phyloP scores from a whole-genome alignment of 2,797 vertebrate species.

The Sebastes jordani region DNA sequence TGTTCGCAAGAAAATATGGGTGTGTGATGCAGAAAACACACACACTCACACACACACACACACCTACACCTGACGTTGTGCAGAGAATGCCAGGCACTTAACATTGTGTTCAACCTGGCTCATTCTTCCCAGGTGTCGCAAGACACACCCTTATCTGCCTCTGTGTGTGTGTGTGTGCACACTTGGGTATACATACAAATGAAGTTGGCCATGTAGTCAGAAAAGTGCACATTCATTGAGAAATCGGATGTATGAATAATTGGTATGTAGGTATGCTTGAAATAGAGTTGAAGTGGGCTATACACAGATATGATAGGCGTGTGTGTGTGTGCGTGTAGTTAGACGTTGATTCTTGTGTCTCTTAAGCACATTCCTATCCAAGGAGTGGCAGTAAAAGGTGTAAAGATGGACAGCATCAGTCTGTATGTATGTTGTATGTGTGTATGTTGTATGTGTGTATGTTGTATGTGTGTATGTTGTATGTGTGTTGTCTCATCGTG shows the following conservation, averaged over 20 bases:
- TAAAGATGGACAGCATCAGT: not conserved
- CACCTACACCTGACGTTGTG: constrained; percentile 19
- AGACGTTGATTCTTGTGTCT: not conserved
- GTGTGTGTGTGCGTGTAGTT: not conserved
- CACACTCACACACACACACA: not conserved
- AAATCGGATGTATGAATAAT: constrained; percentile 14
- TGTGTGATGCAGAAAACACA: constrained; percentile 12
- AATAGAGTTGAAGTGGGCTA: not conserved
- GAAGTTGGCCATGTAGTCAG: not conserved
- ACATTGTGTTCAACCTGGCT: constrained; percentile 29
- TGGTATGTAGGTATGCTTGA: not conserved
- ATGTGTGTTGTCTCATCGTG: not conserved
- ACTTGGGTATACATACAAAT: not conserved
- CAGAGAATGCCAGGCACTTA: constrained; percentile 38
- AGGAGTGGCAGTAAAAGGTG: constrained; percentile 25
- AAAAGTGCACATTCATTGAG: not conserved
- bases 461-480: not conserved
- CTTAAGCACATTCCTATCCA: constrained; percentile 36
- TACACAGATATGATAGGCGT: not conserved
- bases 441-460: too few relatives aligned
- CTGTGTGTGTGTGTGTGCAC: not conserved
- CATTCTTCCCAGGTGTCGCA: constrained; percentile 29
- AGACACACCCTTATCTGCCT: not conserved
- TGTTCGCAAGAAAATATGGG: not conserved
- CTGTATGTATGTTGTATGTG: not conserved